These are phyloP conservation scores for Trichosurus vulpecula DNA, from an alignment of 2,797 vertebrate species.

Conservation along the genomic window DNA sequence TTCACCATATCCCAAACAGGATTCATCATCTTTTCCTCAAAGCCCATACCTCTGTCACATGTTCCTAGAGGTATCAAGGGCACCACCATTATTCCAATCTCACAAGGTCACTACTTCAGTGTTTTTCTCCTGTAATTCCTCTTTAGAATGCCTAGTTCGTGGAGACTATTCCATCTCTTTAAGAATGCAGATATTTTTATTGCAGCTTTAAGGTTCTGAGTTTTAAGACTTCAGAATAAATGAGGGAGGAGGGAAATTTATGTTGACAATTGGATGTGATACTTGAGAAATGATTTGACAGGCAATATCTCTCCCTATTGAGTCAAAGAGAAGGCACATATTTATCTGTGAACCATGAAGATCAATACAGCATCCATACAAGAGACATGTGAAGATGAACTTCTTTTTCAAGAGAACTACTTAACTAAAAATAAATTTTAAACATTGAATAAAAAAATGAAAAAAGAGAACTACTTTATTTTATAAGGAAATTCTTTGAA, in stretches of 20 bases:
- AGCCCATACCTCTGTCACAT: no score
- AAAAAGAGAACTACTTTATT: no score
- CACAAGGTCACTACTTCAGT: neutral
- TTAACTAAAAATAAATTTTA: no score
- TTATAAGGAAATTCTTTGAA: neutral
- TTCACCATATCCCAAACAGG: no score
- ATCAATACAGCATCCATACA: neutral
- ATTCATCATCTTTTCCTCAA: no score
- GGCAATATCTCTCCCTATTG: neutral
- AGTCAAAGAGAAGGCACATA: neutral
- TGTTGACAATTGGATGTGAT: neutral
- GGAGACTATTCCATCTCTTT: neutral
- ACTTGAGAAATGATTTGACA: neutral
- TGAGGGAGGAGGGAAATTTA: neutral
- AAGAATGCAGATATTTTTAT: neutral
- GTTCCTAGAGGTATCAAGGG: neutral
- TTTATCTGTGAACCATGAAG: neutral
- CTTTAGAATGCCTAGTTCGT: neutral
- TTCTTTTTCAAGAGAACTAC: neutral
- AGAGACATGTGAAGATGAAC: neutral
- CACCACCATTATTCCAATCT: neutral
- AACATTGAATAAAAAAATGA: no score
- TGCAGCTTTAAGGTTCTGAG: neutral
- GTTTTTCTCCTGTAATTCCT: neutral
- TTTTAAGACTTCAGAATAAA: neutral